Evolutionary conservation across 2,797 vertebrate species (phyloP).

Genomic region (Micrastur ruficollis): DNA sequence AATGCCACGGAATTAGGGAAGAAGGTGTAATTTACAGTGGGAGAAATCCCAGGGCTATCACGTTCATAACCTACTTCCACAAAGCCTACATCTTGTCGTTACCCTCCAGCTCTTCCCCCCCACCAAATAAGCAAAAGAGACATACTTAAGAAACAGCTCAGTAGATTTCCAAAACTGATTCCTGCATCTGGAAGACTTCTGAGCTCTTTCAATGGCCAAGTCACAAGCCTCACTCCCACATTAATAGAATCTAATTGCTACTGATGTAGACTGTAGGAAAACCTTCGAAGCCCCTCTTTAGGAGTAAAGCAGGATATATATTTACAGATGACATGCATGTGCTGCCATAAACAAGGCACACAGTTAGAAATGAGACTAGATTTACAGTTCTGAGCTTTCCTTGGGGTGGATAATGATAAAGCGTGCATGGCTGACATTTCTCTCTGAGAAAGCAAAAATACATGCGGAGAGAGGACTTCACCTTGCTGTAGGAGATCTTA

Average conservation of each 20-base stretch:
- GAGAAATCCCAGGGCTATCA: conserved; percentile 36
- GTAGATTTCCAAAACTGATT: conserved; percentile 3
- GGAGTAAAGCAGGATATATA: neutral
- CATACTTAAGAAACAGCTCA: neutral
- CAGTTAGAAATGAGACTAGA: neutral
- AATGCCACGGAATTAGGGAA: conserved; percentile 15
- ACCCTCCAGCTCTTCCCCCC: neutral
- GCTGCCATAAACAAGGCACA: neutral
- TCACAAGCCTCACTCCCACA: conserved; percentile 45
- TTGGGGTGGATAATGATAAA: neutral
- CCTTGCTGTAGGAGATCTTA: conserved; percentile 11
- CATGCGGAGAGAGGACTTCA: neutral
- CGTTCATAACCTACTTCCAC: neutral
- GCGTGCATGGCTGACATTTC: neutral
- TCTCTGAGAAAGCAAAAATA: neutral
- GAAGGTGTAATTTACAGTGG: conserved; percentile 24
- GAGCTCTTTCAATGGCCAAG: conserved; percentile 23
- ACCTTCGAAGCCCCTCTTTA: neutral
- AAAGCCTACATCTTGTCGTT: neutral
- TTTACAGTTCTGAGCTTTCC: neutral
- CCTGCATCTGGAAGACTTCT: conserved; percentile 52
- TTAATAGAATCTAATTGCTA: conserved; percentile 37
- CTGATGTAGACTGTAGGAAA: conserved; percentile 38
- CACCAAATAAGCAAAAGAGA: neutral
- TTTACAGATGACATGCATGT: neutral